phyloP scores from a whole-genome alignment of 2,888 invertebrate genomes.

The Digitonthophagus gazella region DNA sequence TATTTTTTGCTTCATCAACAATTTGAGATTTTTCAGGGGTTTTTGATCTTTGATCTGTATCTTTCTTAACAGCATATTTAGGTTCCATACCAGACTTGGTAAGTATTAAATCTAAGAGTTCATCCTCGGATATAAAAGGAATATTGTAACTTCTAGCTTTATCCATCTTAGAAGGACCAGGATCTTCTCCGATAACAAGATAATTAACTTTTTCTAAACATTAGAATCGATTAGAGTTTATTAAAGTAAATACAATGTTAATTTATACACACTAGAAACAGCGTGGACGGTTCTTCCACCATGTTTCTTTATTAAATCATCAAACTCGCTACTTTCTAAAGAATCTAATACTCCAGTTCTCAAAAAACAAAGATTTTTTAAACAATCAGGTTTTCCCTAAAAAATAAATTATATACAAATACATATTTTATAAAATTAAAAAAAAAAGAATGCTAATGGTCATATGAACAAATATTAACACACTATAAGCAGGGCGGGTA shows the following conservation, averaged over 20 bases:
- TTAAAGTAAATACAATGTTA: not conserved
- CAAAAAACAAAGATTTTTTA: conserved; percentile 69
- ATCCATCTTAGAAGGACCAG: conserved; percentile 79
- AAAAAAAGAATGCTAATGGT: too few relatives aligned
- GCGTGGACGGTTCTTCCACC: conserved; percentile 75
- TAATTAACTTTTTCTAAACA: conserved; percentile 61
- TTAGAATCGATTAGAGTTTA: conserved; percentile 11
- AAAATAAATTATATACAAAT: conserved; percentile 30
- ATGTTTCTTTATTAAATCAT: conserved; percentile 69
- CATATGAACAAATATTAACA: too few relatives aligned
- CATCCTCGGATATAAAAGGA: conserved; percentile 78
- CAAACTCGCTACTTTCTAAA: conserved; percentile 77
- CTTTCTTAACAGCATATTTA: conserved; percentile 31
- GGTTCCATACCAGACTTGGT: conserved; percentile 55
- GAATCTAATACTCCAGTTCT: conserved; percentile 88
- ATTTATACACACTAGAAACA: conserved; percentile 62
- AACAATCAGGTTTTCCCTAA: conserved; percentile 70
- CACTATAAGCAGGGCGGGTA: too few relatives aligned
- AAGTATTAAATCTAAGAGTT: conserved; percentile 74
- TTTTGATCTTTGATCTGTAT: not conserved
- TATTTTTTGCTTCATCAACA: conserved; percentile 1
- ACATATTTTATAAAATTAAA: too few relatives aligned
- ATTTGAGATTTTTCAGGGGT: conserved; percentile 7
- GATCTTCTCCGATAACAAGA: conserved; percentile 79
- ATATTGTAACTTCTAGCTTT: conserved; percentile 72